Evolutionary conservation across 2,888 invertebrate species (phyloP), one percentile per base, ranked within the genome.

Genomic region (Mellilla xanthometata): DNA sequence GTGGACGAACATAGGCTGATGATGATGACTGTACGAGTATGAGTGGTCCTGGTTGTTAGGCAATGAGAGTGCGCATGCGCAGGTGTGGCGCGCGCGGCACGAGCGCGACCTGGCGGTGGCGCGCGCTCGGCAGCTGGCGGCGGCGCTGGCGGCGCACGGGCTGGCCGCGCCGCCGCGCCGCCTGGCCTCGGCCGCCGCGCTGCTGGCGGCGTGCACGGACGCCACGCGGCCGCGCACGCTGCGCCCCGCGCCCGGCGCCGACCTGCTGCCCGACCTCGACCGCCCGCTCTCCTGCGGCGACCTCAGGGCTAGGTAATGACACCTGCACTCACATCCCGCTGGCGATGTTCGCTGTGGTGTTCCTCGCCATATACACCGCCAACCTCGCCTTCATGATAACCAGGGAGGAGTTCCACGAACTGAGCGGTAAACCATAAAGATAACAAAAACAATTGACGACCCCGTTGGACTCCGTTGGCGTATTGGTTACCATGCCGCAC

Each of bases 361-460:
- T 99, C 86, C 94, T 99, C 63, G 99, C 99, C 78, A 99, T 99
- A 72, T 99, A 99, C 92, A 99, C 99, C 86, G 99, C 99, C 86
- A 99, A 99, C 90, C 91, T 99, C 74, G 99, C 99, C 52, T 99
- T 99, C 91, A 99, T 99, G 99, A 99, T 99, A 76, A 99, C 99
- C 35, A 89, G 97, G 54, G 98, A 98, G 75, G 97, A 98, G 76
- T 97, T 94, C 80, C 97, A 97, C 80, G 96, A 97, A 74, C 93
- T 99, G 57, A 93, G 93, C 60, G 98, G 98, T n/a, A n/a, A n/a
- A n/a, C n/a, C n/a, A n/a, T n/a, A n/a, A n/a, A n/a, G n/a, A n/a
- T n/a, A n/a, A n/a, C n/a, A n/a, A n/a, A n/a, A n/a, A n/a, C n/a
- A n/a, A n/a, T n/a, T n/a, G n/a, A n/a, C n/a, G n/a, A n/a, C n/a